phyloP scores from a whole-genome alignment of 2,888 invertebrate genomes.

The Sepioteuthis lessoniana region DNA sequence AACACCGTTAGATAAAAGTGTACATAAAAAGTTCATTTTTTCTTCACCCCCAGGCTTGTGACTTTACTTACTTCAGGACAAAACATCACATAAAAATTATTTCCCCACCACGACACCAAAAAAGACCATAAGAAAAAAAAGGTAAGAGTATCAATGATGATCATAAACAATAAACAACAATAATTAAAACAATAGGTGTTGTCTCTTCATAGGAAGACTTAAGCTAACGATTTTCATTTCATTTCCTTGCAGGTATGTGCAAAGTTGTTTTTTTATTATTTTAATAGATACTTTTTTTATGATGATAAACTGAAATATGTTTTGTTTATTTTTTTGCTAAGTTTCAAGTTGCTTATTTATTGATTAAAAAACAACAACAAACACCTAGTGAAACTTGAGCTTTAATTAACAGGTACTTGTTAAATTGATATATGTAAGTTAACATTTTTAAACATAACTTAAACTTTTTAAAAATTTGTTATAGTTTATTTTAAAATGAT shows the following conservation, averaged over 20 bases:
- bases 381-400: too few species aligned
- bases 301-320: not conserved
- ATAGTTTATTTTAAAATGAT: too few species aligned
- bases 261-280: not conserved
- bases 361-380: too few species aligned
- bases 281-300: not conserved
- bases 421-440: too few species aligned
- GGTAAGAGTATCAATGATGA: not conserved
- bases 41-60: not conserved
- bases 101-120: not conserved
- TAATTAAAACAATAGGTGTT: not conserved
- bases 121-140: not conserved
- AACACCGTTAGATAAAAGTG: not conserved
- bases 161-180: not conserved
- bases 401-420: too few species aligned
- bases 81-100: not conserved
- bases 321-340: not conserved
- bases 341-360: too few species aligned
- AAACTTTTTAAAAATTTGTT: too few species aligned
- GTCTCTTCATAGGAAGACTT: not conserved
- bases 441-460: too few species aligned
- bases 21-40: not conserved
- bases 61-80: conserved; percentile 2
- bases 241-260: not conserved
- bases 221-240: not conserved